Evolutionary conservation across 2,797 vertebrate species (phyloP).

Genomic region (Arremon brunneinucha): DNA sequence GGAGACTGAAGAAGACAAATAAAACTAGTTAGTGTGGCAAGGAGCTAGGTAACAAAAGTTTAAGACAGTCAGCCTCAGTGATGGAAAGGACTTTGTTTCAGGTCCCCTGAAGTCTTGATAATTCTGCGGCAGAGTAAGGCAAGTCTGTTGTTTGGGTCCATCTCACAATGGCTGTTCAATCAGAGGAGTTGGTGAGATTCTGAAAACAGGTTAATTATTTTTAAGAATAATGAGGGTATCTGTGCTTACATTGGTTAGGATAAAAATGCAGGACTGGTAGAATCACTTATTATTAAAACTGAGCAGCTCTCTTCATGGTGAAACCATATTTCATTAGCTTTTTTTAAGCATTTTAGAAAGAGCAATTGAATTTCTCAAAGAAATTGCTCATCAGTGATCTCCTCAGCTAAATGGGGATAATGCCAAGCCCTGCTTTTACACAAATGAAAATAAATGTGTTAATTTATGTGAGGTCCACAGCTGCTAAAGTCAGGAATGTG

Average conservation of each 20-base stretch:
- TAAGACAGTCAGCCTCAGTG: not conserved
- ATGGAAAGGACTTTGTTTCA: not conserved
- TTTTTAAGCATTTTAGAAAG: not conserved
- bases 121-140: not conserved
- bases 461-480: conserved; percentile 10
- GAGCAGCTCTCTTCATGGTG: not conserved
- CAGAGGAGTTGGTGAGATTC: not conserved
- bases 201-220: not conserved
- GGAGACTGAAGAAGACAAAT: not conserved
- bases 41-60: not conserved
- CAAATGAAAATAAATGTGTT: conserved; percentile 19
- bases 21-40: not conserved
- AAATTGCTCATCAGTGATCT: not conserved
- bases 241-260: not conserved
- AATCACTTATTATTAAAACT: not conserved
- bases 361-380: not conserved
- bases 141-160: not conserved
- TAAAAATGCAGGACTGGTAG: not conserved
- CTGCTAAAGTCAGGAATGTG: conserved; percentile 23
- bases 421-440: conserved; percentile 15
- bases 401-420: not conserved
- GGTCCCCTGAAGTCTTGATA: not conserved
- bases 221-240: not conserved
- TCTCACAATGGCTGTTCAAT: not conserved
- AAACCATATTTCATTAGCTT: not conserved